Base-by-base conservation (phyloP, 2,113 vertebrate species). In the Chascanopsetta lugubris region DNA sequence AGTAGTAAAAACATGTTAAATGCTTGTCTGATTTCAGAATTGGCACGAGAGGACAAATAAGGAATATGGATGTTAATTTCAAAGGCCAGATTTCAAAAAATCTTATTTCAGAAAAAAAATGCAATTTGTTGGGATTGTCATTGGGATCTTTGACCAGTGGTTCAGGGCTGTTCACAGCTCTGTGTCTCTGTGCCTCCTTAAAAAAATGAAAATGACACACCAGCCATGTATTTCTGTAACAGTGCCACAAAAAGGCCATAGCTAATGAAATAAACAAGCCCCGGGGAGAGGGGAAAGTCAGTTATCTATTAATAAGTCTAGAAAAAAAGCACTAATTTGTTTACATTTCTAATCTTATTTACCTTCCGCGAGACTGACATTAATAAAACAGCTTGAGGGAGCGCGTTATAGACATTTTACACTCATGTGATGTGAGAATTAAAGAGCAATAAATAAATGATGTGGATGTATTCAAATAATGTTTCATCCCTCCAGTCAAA, bases 331-430 rank as follows among this genome's bases (percentile, higher is more conserved):
- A 24, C 38, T 24, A 75, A 26, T 61, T 82, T 69, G 48, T 77
- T 60, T 1, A 54, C 54, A 48, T 70, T 74, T 12, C 5, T 74
- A 68, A 76, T 75, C 75, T 73, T 51, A 80, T 83, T 69, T 59
- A 67, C 76, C n/a, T 46, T 62, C 43, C 30, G 7, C 34, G 12
- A 55, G 22, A 48, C 54, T 58, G 7, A 9, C 25, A 18, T 69
- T 74, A 77, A 66, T 67, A 64, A 45, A 75, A 62, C 61, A 13
- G 69, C 72, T 74, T 6, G 1, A 18, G 66, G 72, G 20, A 65
- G 22, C 38, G 12, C 22, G 54, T 57, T 66, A 46, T 38, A 51
- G 30, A 61, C 38, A 46, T 61, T 65, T 51, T 38, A 38, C 25
- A 18, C 15, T 42, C 3, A 15, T 56, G 17, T 59, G 62, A 59